A percentile compares a stretch with the other conserved stretches of the same genome.
Conservation (phyloP, 1,140 invertebrate species). For the Heterodera carotae region DNA sequence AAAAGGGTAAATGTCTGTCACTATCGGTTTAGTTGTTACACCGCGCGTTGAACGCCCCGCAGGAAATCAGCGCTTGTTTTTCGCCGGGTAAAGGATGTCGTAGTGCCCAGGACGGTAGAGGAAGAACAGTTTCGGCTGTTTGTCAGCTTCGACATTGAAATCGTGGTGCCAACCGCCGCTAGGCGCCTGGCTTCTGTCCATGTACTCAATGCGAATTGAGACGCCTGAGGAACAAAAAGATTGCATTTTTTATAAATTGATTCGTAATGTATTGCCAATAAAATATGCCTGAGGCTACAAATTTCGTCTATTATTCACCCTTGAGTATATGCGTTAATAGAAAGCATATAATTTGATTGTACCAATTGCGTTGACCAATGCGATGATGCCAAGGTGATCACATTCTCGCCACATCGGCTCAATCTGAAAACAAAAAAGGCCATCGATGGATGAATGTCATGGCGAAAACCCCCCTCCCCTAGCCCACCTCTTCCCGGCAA, state of each 20-base stretch:
- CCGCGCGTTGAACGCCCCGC: too few relatives aligned
- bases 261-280: too few relatives aligned
- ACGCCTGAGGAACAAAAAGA: constrained; percentile 41
- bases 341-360: neutral
- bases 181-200: constrained; percentile 52
- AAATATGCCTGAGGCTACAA: too few relatives aligned
- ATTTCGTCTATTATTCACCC: neutral
- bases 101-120: constrained; percentile 57
- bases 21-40: too few relatives aligned
- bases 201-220: constrained; percentile 55
- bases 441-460: too few relatives aligned
- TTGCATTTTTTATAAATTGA: too few relatives aligned
- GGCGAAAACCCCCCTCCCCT: too few relatives aligned
- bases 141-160: constrained; percentile 34
- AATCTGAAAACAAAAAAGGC: constrained; percentile 6
- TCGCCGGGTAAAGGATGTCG: constrained; percentile 44
- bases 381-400: constrained; percentile 55
- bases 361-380: constrained; percentile 56
- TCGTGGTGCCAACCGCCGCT: constrained; percentile 59
- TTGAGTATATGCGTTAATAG: neutral
- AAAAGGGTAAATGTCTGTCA: too few relatives aligned
- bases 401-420: constrained; percentile 57
- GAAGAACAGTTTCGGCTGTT: constrained; percentile 44
- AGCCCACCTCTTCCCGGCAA: constrained; percentile 42
- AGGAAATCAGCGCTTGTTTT: too few relatives aligned